A percentile compares a stretch with the other conserved stretches of the same genome.
phyloP scores from a whole-genome alignment of 1,140 invertebrate species.

The Drosophila varians region DNA sequence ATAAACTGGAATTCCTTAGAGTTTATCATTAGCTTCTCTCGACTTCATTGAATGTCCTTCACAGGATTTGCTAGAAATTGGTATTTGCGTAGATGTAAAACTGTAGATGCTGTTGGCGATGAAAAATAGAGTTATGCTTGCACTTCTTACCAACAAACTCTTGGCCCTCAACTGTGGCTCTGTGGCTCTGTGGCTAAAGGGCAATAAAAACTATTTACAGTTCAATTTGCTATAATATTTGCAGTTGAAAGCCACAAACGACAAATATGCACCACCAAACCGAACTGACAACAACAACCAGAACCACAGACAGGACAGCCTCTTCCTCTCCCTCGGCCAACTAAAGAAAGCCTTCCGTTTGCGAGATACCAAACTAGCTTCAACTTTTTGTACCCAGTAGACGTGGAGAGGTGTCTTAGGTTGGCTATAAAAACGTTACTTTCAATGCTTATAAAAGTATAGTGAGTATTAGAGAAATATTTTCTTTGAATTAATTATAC shows the following conservation, averaged over 20 bases:
- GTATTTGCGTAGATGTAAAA: constrained; percentile 8
- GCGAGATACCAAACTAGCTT: constrained; percentile 49
- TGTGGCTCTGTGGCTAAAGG: constrained; percentile 47
- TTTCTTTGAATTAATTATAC: background rate
- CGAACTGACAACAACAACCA: constrained; percentile 41
- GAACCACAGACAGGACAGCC: constrained; percentile 55
- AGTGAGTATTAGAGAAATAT: no score
- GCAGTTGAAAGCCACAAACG: constrained; percentile 70
- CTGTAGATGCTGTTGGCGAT: constrained; percentile 14
- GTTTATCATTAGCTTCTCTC: constrained; percentile 61
- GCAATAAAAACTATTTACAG: constrained; percentile 80
- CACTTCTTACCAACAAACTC: constrained; percentile 29
- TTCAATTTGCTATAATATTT: constrained; percentile 81
- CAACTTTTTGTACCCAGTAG: constrained; percentile 51
- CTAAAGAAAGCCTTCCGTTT: constrained; percentile 18
- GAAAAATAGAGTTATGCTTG: constrained; percentile 57
- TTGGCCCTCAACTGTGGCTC: constrained; percentile 16
- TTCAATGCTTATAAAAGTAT: no score
- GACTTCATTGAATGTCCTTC: constrained; percentile 58
- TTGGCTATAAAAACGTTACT: background rate
- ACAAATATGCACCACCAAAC: constrained; percentile 69
- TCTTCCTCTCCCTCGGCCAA: background rate
- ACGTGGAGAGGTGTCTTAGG: background rate
- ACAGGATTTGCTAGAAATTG: constrained; percentile 2
- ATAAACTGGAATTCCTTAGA: constrained; percentile 2